Evolutionary conservation across 2,113 vertebrate species (phyloP), one percentile per base, ranked within the genome.

Genomic region (Pseudonaja textilis): DNA sequence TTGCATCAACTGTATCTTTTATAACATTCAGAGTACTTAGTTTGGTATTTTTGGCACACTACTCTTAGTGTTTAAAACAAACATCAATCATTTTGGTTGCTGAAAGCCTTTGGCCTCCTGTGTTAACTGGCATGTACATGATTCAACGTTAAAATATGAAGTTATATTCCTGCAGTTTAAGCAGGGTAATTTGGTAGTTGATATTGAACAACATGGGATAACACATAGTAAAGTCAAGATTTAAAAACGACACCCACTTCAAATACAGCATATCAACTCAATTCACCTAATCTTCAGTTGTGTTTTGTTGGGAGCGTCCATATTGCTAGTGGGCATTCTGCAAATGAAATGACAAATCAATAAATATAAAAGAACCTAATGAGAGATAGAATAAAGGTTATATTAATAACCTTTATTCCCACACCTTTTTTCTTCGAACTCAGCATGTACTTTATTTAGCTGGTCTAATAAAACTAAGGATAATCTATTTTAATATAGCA

Each of bases 201-300:
- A n/a, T 26, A 11, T 56, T 85, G 54, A 50, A 81, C 18, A 92
- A 3, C 5, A 2, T 54, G 52, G 57, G 45, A 89, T 45, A 47
- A 29, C n/a, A 1, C 5, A 23, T 26, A 64, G 95, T 92, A 95
- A 93, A 94, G 87, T 89, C 95, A 96, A 92, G 89, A 94, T 96
- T 87, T 96, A 95, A 97, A 96, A 95, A 96, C 89, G 95, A 93
- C 93, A 94, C 90, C 93, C 93, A 92, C 95, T 96, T 96, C 95
- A 95, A 95, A 92, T 91, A 94, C 94, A 94, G 90, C 90, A 7
- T 89, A n/a, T 95, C 89, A 92, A 95, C 95, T 96, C 92, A 94
- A 91, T 95, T 93, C 90, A 88, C 92, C 57, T 9, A 45, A 45
- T 90, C 92, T 96, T 94, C 88, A 92, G 91, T 94, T 94, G 92